These are phyloP conservation scores for Meghimatium bilineatum DNA, from an alignment of 2,888 invertebrate species.

Conservation along the genomic window DNA sequence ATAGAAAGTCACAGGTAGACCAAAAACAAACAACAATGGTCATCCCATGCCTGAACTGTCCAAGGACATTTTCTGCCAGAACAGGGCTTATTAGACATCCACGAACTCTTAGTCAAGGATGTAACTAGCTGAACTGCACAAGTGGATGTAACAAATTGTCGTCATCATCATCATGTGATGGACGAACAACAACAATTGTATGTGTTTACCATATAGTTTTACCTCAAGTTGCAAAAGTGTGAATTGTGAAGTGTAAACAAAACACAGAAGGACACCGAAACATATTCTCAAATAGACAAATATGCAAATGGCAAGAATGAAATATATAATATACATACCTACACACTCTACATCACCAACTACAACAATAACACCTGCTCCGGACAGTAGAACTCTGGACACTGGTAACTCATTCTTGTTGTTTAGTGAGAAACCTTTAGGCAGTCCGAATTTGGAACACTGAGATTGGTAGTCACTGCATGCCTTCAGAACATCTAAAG, in stretches of 20 bases:
- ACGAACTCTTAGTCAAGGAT: no score
- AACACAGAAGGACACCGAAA: background rate
- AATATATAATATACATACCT: constrained; percentile 19
- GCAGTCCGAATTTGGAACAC: constrained; percentile 39
- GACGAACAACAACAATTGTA: no score
- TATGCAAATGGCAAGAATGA: background rate
- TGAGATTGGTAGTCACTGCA: background rate
- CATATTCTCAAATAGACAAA: background rate
- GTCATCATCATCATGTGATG: no score
- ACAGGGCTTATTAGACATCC: no score
- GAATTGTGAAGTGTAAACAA: no score
- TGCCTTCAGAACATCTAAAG: constrained; percentile 16
- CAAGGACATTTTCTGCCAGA: no score
- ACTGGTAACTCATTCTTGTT: constrained; percentile 43
- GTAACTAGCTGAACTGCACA: no score
- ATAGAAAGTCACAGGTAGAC: no score
- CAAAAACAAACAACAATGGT: no score
- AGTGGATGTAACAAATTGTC: no score
- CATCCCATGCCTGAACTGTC: no score
- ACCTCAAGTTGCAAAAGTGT: background rate
- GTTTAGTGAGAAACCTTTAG: constrained; percentile 34
- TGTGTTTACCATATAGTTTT: no score
- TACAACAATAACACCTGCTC: constrained; percentile 2
- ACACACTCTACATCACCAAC: constrained; percentile 37
- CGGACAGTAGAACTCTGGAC: constrained; percentile 28